These are phyloP conservation scores for Leucoraja erinaceus DNA, from an alignment of 2,113 vertebrate species.

Conservation along the genomic window DNA sequence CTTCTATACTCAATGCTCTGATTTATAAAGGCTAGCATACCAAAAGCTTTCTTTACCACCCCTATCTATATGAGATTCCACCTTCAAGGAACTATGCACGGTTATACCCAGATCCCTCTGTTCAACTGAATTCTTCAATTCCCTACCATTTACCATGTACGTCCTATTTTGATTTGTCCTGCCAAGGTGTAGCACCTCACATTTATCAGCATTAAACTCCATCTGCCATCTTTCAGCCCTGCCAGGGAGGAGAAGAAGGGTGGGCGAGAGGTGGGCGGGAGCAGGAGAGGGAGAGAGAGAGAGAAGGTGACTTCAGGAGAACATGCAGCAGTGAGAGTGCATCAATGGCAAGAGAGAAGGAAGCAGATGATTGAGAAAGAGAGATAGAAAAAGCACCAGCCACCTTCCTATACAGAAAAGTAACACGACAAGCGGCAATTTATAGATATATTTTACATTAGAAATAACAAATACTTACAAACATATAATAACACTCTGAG, in stretches of 20 bases:
- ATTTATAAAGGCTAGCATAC: too few species aligned
- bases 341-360: background rate
- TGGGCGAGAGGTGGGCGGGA: constrained; percentile 32
- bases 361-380: background rate
- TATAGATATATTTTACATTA: constrained; percentile 73
- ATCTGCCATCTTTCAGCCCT: too few species aligned
- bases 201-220: too few species aligned
- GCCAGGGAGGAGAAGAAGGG: constrained; percentile 22
- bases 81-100: too few species aligned
- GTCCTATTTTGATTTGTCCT: too few species aligned
- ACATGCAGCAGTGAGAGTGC: background rate
- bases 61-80: too few species aligned
- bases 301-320: background rate
- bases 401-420: constrained; percentile 18
- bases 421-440: constrained; percentile 46
- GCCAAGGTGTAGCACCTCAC: too few species aligned
- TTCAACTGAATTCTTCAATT: too few species aligned
- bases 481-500: constrained; percentile 62
- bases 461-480: constrained; percentile 67
- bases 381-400: background rate
- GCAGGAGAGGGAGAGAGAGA: background rate
- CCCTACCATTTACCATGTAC: too few species aligned
- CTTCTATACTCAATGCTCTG: too few species aligned
- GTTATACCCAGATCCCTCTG: too few species aligned
- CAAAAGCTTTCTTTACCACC: too few species aligned